These are phyloP conservation scores for Nerophis lumbriciformis DNA, from an alignment of 2,113 vertebrate genomes.

Conservation along the genomic window DNA sequence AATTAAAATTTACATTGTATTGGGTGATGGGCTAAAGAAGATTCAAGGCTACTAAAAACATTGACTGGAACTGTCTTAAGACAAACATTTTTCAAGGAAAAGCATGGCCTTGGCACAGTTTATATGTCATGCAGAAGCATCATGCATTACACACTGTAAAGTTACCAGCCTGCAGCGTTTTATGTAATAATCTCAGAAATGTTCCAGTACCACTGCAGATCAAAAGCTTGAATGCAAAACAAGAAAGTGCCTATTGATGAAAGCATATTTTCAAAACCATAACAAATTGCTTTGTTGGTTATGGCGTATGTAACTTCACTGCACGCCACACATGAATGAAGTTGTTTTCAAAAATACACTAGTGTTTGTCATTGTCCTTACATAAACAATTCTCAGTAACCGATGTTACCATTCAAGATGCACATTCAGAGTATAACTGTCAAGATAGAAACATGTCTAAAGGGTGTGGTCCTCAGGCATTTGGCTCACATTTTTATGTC, in stretches of 20 bases:
- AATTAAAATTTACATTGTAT: neutral
- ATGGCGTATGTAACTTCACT: neutral
- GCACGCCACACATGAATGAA: neutral
- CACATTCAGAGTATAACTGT: neutral
- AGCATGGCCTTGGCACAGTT: neutral
- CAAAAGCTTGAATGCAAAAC: conserved; percentile 6
- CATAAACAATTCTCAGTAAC: neutral
- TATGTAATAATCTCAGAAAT: conserved; percentile 4
- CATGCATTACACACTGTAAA: neutral
- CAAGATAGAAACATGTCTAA: neutral
- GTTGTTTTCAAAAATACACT: conserved; percentile 8
- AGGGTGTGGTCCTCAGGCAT: neutral
- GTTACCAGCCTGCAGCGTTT: neutral
- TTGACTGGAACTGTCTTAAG: neutral
- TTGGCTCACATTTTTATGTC: conserved; percentile 11
- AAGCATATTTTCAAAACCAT: conserved; percentile 17
- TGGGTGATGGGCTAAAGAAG: neutral
- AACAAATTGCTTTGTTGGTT: conserved; percentile 19
- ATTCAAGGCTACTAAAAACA: neutral
- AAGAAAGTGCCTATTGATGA: conserved; percentile 21
- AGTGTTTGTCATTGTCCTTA: neutral
- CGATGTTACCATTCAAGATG: neutral
- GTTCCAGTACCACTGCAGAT: conserved; percentile 6
- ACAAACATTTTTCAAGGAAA: neutral
- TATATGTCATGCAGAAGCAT: neutral